These are phyloP conservation scores for Archaeoteleia sp. DNA, from an alignment of 2,888 invertebrate genomes.

Conservation along the genomic window DNA sequence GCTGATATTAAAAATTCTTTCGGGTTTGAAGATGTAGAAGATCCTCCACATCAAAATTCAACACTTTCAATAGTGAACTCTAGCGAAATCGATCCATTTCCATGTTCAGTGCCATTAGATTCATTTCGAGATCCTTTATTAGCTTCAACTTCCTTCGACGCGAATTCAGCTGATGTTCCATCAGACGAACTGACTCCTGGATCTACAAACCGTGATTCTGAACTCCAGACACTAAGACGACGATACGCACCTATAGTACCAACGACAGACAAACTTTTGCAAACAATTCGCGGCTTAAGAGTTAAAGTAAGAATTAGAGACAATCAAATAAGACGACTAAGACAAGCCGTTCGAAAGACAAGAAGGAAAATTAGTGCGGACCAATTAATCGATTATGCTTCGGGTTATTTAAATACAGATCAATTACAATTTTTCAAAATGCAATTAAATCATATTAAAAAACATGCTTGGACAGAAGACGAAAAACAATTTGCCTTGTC, in stretches of 20 bases:
- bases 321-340: too few relatives aligned
- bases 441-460: conserved; percentile 43
- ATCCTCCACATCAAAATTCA: too few relatives aligned
- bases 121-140: too few relatives aligned
- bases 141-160: background rate
- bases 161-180: background rate
- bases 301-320: too few relatives aligned
- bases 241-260: background rate
- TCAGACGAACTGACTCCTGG: background rate
- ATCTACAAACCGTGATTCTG: background rate
- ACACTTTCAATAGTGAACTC: too few relatives aligned
- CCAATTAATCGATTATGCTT: conserved; percentile 32
- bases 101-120: too few relatives aligned
- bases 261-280: background rate
- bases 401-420: conserved; percentile 29
- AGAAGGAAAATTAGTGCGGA: too few relatives aligned
- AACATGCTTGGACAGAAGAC: conserved; percentile 35
- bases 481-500: conserved; percentile 42
- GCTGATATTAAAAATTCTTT: too few relatives aligned
- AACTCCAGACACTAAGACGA: background rate
- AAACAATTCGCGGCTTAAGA: too few relatives aligned
- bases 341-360: too few relatives aligned
- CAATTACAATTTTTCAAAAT: conserved; percentile 36
- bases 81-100: too few relatives aligned
- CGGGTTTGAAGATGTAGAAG: too few relatives aligned